Evolutionary conservation across 1,140 invertebrate genomes (phyloP).

Genomic region (Cyrtorhinus lividipennis): DNA sequence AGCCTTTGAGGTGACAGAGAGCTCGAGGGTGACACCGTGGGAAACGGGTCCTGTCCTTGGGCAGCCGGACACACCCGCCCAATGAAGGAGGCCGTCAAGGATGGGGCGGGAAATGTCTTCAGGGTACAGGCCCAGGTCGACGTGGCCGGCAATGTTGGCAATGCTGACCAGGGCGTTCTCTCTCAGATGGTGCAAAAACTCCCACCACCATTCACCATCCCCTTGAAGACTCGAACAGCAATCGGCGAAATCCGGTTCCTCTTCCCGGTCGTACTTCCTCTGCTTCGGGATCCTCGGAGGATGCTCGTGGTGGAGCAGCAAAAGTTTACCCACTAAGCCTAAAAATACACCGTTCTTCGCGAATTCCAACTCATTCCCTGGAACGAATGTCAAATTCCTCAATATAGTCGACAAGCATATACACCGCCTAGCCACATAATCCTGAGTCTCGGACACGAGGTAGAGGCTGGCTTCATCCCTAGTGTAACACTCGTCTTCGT

Average conservation of each 20-base stretch:
- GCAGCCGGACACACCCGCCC: conserved; percentile 88
- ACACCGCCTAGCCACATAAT: conserved; percentile 71
- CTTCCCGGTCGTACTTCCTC: conserved; percentile 71
- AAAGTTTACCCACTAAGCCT: conserved; percentile 72
- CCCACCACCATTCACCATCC: conserved; percentile 61
- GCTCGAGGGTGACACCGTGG: conserved; percentile 54
- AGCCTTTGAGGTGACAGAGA: conserved; percentile 80
- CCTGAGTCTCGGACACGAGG: conserved; percentile 70
- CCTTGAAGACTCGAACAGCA: conserved; percentile 62
- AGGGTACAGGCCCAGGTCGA: conserved; percentile 72
- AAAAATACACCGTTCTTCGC: conserved; percentile 78
- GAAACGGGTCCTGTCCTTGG: conserved; percentile 85
- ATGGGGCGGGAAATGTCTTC: conserved; percentile 85
- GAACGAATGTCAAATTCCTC: conserved; percentile 91
- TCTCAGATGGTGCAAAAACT: conserved; percentile 75
- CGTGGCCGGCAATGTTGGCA: conserved; percentile 83
- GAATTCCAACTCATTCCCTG: conserved; percentile 88
- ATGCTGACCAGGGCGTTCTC: conserved; percentile 88
- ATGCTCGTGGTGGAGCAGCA: conserved; percentile 82
- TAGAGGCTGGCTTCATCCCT: conserved; percentile 79
- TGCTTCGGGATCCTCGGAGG: conserved; percentile 63
- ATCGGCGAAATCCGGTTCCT: conserved; percentile 62
- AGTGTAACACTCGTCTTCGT: conserved; percentile 84
- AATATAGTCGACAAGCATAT: conserved; percentile 85
- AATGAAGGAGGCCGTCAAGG: conserved; percentile 85